Base-by-base conservation (phyloP, 2,113 vertebrate genomes). In the Coturnix japonica region DNA sequence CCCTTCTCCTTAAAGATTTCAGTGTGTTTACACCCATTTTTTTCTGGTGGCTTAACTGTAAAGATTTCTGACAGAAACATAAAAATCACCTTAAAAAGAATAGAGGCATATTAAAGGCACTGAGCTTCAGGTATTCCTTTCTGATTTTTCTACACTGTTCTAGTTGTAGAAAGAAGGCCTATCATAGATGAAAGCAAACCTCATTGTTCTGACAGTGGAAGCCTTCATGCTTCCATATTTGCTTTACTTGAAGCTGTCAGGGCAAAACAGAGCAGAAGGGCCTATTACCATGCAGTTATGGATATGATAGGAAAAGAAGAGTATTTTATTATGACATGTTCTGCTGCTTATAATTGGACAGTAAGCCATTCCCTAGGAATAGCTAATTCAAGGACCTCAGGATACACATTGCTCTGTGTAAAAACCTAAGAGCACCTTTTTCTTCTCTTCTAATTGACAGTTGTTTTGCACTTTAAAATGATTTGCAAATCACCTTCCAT, bases 121-220 rank as follows among this genome's bases (percentile, higher is more conserved):
- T 65, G 56, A 81, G 23, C 35, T 85, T 81, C 69, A 43, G 43
- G 44, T 75, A 56, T 5, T 74, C 66, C 23, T 78, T 88, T 90
- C 63, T 79, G 61, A 17, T 72, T 75, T 14, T 21, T 71, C 74
- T 86, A 54, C 35, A 33, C 14, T 53, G 37, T 43, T 71, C 25
- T n/a, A 11, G 35, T 16, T 79, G 18, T 49, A 81, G 54, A 69
- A 90, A 86, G 18, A 70, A 41, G 6, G 53, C 15, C 73, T 91
- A 81, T 77, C 35, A 67, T 15, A 91, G 80, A 74, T 22, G n/a
- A 94, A 35, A 95, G 66, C 16, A 11, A 81, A 33, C 5, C 15
- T 78, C 35, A 54, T 78, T 75, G 53, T 46, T 86, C 54, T 88
- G 70, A 93, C 47, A n/a, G n/a, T n/a, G n/a, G 69, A 89, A 75